These are phyloP conservation scores for Argya squamiceps DNA, from an alignment of 2,797 vertebrate genomes.

Conservation along the genomic window DNA sequence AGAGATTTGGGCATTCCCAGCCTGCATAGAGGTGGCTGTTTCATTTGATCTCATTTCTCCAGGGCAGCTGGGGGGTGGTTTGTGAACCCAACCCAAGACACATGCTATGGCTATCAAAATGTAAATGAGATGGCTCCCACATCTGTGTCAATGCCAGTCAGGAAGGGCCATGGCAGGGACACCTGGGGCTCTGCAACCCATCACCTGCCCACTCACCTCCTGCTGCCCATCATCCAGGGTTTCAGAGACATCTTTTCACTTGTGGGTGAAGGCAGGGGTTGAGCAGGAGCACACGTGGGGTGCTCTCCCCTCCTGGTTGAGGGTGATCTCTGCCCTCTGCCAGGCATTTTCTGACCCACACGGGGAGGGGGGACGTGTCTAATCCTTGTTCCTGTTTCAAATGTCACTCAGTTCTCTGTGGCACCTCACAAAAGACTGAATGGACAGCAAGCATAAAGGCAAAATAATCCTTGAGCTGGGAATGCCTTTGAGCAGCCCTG, in stretches of 20 bases:
- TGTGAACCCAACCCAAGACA: rapidly evolving
- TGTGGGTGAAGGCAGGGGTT: neutral
- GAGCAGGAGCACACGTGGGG: neutral
- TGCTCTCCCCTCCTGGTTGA: neutral
- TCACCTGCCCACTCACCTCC: neutral
- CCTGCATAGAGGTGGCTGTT: neutral
- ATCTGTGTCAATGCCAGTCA: rapidly evolving
- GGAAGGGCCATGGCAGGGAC: neutral
- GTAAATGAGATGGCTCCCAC: rapidly evolving
- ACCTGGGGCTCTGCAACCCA: rapidly evolving
- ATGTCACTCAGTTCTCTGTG: neutral
- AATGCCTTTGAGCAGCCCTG: constrained; percentile 8
- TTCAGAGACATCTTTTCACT: neutral
- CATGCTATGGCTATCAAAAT: rapidly evolving
- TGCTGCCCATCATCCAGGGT: neutral
- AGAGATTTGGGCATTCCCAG: neutral
- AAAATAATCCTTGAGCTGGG: neutral
- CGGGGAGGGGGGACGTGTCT: rapidly evolving
- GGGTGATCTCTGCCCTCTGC: neutral
- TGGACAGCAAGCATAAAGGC: neutral
- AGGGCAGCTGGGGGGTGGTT: neutral
- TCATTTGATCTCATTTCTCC: neutral
- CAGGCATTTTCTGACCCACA: neutral
- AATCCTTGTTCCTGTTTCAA: neutral
- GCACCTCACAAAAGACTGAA: neutral